A percentile compares a stretch with the other conserved stretches of the same genome.
These are phyloP conservation scores for Agrotis clavis DNA, from an alignment of 2,888 invertebrate species.

Conservation along the genomic window DNA sequence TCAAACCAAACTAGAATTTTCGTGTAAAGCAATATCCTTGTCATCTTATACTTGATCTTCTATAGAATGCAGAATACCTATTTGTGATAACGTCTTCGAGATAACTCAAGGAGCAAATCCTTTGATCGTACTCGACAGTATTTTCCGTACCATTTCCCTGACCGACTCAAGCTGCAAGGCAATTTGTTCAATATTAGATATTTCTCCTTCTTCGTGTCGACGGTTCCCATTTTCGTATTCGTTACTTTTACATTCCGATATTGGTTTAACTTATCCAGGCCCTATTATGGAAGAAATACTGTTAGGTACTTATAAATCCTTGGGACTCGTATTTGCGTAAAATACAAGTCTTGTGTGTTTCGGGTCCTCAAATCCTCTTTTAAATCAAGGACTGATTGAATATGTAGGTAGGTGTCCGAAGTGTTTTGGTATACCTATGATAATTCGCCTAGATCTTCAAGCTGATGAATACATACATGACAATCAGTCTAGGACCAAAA, in stretches of 20 bases:
- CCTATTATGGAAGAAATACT: conserved; percentile 18
- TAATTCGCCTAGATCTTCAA: conserved; percentile 18
- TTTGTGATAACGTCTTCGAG: conserved; percentile 26
- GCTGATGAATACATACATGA: conserved; percentile 2
- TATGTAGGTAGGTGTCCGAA: not conserved
- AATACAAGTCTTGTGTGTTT: conserved; percentile 4
- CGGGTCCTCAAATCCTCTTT: not conserved
- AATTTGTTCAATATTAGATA: conserved; percentile 36
- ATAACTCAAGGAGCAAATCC: conserved; percentile 49
- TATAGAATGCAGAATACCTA: conserved; percentile 38
- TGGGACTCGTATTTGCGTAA: conserved; percentile 14
- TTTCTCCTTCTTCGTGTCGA: not conserved
- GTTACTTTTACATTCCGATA: conserved; percentile 34
- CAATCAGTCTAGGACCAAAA: not conserved
- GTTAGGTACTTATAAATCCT: conserved; percentile 20
- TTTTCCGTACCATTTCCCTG: conserved; percentile 46
- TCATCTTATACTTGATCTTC: conserved; percentile 50
- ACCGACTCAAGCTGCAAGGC: conserved; percentile 15
- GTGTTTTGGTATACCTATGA: conserved; percentile 21
- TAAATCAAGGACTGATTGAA: conserved; percentile 20
- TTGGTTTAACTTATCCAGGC: conserved; percentile 31
- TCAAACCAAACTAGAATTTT: not conserved
- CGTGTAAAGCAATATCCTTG: conserved; percentile 69
- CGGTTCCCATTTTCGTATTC: not conserved
- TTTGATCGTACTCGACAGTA: conserved; percentile 49